Percentiles rank a stretch among this genome's conserved stretches.
Evolutionary conservation across 30 jellyfish, hydroid and myxozoan genomes (phyloP).

Genomic region (Aurelia aurita): DNA sequence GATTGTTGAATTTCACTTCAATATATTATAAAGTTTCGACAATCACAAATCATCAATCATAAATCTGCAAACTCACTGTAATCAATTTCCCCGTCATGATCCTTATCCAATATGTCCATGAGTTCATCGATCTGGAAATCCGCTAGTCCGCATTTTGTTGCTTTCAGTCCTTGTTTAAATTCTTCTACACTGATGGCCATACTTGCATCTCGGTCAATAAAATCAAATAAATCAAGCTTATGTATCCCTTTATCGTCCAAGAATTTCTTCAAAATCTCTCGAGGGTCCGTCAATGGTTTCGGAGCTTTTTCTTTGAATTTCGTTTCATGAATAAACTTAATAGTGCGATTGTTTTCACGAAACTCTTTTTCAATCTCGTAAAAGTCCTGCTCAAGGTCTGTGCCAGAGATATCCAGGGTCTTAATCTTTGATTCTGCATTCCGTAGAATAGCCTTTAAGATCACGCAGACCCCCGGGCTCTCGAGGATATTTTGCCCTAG

Average conservation of each 20-base stretch:
- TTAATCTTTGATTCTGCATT: slow-evolving; percentile 33
- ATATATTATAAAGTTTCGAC: too few relatives aligned
- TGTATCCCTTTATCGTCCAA: slow-evolving; percentile 55
- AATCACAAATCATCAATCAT: background rate
- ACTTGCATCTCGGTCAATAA: slow-evolving; percentile 68
- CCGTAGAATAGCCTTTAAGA: slow-evolving; percentile 40
- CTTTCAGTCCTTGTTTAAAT: slow-evolving; percentile 53
- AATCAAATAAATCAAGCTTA: slow-evolving; percentile 64
- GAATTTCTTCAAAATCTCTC: slow-evolving; percentile 56
- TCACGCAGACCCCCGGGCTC: slow-evolving; percentile 34
- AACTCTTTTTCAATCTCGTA: slow-evolving; percentile 32
- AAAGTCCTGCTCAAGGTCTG: slow-evolving; percentile 35
- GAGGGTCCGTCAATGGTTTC: slow-evolving; percentile 49
- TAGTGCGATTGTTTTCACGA: background rate
- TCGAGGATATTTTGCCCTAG: slow-evolving; percentile 51
- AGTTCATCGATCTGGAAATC: slow-evolving; percentile 72
- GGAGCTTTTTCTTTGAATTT: slow-evolving; percentile 25
- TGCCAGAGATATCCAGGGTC: slow-evolving; percentile 57
- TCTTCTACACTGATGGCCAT: slow-evolving; percentile 70
- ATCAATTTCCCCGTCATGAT: slow-evolving; percentile 72
- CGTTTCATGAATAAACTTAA: slow-evolving; percentile 56
- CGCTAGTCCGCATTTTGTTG: slow-evolving; percentile 72
- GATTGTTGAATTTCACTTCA: too few relatives aligned
- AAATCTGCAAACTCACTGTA: slow-evolving; percentile 69
- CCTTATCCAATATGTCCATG: slow-evolving; percentile 57